A percentile compares a stretch with the other conserved stretches of the same genome.
phyloP scores from a whole-genome alignment of 2,888 invertebrate species.

The Papilio elwesi region DNA sequence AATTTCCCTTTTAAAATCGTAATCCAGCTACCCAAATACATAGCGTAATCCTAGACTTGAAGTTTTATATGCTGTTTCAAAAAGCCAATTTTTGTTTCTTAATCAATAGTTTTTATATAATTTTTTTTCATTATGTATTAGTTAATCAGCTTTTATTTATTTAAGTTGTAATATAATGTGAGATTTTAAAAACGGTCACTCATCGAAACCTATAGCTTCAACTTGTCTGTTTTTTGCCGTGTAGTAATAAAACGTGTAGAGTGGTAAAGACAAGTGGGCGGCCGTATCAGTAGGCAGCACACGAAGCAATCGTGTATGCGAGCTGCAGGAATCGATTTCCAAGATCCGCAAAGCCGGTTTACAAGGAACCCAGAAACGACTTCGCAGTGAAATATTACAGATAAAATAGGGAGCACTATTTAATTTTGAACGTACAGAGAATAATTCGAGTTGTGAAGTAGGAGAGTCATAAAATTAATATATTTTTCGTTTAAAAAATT shows the following conservation, averaged over 20 bases:
- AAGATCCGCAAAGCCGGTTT: slow-evolving; percentile 42
- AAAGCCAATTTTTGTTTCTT: no score
- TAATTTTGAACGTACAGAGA: slow-evolving; percentile 28
- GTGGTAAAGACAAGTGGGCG: slow-evolving; percentile 31
- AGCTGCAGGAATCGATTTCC: slow-evolving; percentile 40
- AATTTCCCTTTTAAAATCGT: neutral
- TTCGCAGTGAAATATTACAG: slow-evolving; percentile 31
- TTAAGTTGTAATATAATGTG: neutral
- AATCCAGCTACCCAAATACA: neutral
- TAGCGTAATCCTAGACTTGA: no score
- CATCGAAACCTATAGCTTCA: slow-evolving; percentile 10
- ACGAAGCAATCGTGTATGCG: slow-evolving; percentile 41
- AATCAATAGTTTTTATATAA: no score
- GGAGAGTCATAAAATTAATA: neutral
- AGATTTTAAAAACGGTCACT: slow-evolving; percentile 5
- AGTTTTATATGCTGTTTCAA: neutral
- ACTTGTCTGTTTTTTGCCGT: slow-evolving; percentile 28
- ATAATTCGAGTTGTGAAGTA: neutral
- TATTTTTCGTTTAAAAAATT: neutral
- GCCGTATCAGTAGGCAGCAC: slow-evolving; percentile 36
- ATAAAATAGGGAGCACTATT: slow-evolving; percentile 32
- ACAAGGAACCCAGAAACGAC: slow-evolving; percentile 34
- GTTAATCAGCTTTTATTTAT: neutral
- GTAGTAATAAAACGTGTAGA: slow-evolving; percentile 24
- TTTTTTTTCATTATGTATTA: neutral